Conservation (phyloP, 2,888 invertebrate species). For the Crossocerus cetratus region DNA sequence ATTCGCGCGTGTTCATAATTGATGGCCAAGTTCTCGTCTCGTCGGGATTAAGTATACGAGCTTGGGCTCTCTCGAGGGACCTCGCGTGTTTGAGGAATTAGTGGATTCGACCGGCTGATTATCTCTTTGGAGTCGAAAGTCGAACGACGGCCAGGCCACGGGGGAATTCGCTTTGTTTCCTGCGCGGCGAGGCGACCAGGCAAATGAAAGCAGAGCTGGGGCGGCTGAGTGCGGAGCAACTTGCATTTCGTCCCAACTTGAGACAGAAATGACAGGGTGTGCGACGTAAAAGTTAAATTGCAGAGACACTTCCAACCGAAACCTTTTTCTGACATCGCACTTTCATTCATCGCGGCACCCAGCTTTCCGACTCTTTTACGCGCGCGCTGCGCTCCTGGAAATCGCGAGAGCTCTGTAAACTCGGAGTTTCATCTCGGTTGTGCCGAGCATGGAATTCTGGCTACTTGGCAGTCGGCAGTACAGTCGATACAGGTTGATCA, state of each 20-base stretch:
- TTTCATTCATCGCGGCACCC: constrained; percentile 25
- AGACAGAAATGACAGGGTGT: constrained; percentile 51
- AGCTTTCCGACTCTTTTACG: not conserved
- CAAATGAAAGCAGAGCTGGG: not conserved
- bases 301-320: constrained; percentile 48
- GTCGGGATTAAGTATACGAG: not conserved
- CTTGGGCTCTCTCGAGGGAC: not conserved
- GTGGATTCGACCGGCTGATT: not conserved
- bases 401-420: no score
- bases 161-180: not conserved
- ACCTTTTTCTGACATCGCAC: constrained; percentile 32
- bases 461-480: no score
- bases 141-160: not conserved
- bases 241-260: constrained; percentile 12
- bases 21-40: not conserved
- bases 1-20: not conserved
- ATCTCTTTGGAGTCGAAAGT: not conserved
- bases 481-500: no score
- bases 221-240: not conserved
- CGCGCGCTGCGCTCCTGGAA: not conserved
- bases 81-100: not conserved
- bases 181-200: not conserved
- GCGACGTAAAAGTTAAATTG: constrained; percentile 58
- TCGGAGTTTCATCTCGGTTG: no score
- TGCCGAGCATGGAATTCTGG: no score